A percentile compares a stretch with the other conserved stretches of the same genome.
Evolutionary conservation across 2,113 vertebrate species (phyloP).

Genomic region (Pithys albifrons): DNA sequence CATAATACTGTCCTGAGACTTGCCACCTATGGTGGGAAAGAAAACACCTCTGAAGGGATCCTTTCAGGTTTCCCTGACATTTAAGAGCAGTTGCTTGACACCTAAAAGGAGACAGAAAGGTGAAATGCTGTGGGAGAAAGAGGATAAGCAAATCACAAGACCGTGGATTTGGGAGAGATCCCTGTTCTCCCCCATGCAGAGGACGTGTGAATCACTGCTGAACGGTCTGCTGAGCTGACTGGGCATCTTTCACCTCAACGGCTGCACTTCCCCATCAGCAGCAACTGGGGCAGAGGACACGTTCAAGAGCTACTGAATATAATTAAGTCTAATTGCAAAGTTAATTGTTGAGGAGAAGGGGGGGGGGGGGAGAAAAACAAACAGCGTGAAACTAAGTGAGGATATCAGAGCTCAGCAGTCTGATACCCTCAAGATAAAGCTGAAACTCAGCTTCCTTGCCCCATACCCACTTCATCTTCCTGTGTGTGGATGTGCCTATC

Average conservation of each 20-base stretch:
- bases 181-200: not conserved
- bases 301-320: slow-evolving; percentile 36
- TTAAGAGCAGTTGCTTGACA: not conserved
- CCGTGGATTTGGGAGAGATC: not conserved
- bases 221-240: slow-evolving; percentile 1
- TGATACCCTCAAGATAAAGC: not conserved
- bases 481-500: not conserved
- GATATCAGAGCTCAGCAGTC: slow-evolving; percentile 12
- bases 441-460: not conserved
- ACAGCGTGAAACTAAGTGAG: slow-evolving; percentile 53
- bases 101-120: not conserved
- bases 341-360: slow-evolving; percentile 55
- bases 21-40: not conserved
- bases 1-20: not conserved
- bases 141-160: slow-evolving; percentile 1
- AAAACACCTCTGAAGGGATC: not conserved
- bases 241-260: slow-evolving; percentile 14
- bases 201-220: slow-evolving; percentile 4
- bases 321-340: slow-evolving; percentile 71
- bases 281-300: slow-evolving; percentile 44
- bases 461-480: not conserved
- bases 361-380: slow-evolving; percentile 3
- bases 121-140: not conserved
- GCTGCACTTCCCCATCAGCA: not conserved
- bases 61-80: not conserved